Evolutionary conservation across 2,888 invertebrate species (phyloP), one percentile per base, ranked within the genome.

Genomic region (Physocephala rufipes): DNA sequence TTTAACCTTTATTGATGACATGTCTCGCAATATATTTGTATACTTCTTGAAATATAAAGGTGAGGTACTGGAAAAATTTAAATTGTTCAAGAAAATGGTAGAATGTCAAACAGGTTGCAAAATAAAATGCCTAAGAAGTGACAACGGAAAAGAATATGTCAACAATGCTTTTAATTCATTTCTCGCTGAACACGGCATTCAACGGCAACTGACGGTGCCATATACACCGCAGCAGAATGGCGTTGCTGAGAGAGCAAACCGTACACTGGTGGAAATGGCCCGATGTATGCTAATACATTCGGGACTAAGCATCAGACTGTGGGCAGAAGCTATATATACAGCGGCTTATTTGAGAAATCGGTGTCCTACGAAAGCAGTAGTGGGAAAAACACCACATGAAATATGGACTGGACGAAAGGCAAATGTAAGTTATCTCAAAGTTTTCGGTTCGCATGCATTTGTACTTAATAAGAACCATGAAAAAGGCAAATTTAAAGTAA

Each of bases 41-140:
- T 49, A 49, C 19, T 49, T 49, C 49, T 19, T 49, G 49, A 49
- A 49, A 49, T 13, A 12, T 13, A 49, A 49, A 5, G 19, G 16
- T 49, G 49, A 12, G 49, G 49, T 49, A 49, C 19, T 49, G 16
- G 3, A 49, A 19, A 49, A 16, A 49, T 49, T 49, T 49, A 2
- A 49, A 49, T 49, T 49, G 49, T 49, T 49, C 49, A 49, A 21
- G 21, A 53, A 2, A 1, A 53, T 53, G 53, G 53, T 53, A 21
- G 53, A 53, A 7, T 21, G 53, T 53, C 19, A 53, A 53, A 53
- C n/a, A 21, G 53, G 53, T 19, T 21, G 53, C 21, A 53, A 53
- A 53, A 53, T 53, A 53, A 53, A 53, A 21, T 53, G 53, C 21
- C 53, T 53, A 53, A 53, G 19, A 53, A 53, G 53, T 53, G 53